A percentile compares a stretch with the other conserved stretches of the same genome.
Conservation (phyloP, 2,797 vertebrate genomes). For the Microctenopoma stevenorrisi region DNA sequence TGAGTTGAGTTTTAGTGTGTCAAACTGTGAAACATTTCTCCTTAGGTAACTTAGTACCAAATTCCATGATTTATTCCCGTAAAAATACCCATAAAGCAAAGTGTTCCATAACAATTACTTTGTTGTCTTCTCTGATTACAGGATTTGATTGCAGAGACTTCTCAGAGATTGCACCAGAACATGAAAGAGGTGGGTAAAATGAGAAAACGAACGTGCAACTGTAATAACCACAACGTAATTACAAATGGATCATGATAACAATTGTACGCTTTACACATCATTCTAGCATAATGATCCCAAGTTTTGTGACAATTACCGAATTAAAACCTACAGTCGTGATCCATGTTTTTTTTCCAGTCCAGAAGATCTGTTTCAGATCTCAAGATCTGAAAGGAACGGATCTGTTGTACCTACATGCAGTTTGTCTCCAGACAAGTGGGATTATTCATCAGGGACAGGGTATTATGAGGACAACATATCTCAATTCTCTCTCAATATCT, state of each 20-base stretch:
- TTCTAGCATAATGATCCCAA: background rate
- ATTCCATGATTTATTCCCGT: background rate
- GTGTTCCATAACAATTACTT: background rate
- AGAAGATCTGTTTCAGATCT: slow-evolving; percentile 9
- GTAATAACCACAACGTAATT: too few species aligned
- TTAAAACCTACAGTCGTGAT: background rate
- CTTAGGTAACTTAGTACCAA: background rate
- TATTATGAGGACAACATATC: slow-evolving; percentile 25
- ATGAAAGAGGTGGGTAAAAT: slow-evolving; percentile 85
- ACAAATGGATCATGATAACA: too few species aligned
- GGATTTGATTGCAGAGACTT: slow-evolving; percentile 90
- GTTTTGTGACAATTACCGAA: background rate
- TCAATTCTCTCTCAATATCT: slow-evolving; percentile 5
- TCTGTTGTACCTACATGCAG: slow-evolving; percentile 5
- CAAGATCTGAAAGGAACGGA: slow-evolving; percentile 26
- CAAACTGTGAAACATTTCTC: background rate
- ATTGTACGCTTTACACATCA: too few species aligned
- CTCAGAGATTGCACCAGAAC: slow-evolving; percentile 86
- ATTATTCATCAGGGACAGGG: slow-evolving; percentile 29
- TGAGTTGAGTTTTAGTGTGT: too few species aligned
- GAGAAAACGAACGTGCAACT: background rate
- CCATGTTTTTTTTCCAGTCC: background rate
- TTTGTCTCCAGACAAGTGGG: slow-evolving; percentile 16
- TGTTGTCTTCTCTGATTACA: slow-evolving; percentile 48
- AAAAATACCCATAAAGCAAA: background rate